phyloP scores from a whole-genome alignment of 2,797 vertebrate species.

The Prionace glauca region DNA sequence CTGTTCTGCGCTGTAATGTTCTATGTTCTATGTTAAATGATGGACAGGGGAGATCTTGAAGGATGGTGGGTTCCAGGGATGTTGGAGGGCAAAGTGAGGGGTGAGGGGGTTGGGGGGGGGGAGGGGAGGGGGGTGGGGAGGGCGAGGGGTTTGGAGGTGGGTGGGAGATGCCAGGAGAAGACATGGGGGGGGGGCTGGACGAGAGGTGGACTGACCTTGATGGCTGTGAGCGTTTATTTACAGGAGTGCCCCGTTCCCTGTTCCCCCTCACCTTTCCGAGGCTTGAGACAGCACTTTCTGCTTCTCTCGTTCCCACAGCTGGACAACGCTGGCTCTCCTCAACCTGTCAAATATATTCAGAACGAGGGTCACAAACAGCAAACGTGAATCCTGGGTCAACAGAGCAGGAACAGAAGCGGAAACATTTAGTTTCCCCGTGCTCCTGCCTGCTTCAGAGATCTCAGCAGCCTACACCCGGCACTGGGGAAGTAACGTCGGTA shows the following conservation, averaged over 20 bases:
- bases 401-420: not conserved
- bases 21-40: no score
- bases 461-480: not conserved
- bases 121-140: no score
- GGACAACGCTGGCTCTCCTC: not conserved
- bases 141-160: no score
- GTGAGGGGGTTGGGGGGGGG: no score
- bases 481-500: not conserved
- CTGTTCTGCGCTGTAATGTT: no score
- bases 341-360: not conserved
- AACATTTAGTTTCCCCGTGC: not conserved
- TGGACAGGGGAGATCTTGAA: no score
- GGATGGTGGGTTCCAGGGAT: no score
- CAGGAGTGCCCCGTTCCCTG: no score
- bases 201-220: not conserved
- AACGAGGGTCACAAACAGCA: not conserved
- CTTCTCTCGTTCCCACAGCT: not conserved
- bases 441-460: not conserved
- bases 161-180: not conserved
- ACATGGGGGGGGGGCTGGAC: not conserved
- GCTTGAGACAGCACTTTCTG: not conserved
- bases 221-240: not conserved
- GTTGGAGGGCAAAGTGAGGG: no score
- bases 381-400: not conserved
- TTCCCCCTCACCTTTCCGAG: not conserved